Percentiles rank a stretch among this genome's conserved stretches.
phyloP scores from a whole-genome alignment of 2,113 vertebrate species.

The Engystomops pustulosus region DNA sequence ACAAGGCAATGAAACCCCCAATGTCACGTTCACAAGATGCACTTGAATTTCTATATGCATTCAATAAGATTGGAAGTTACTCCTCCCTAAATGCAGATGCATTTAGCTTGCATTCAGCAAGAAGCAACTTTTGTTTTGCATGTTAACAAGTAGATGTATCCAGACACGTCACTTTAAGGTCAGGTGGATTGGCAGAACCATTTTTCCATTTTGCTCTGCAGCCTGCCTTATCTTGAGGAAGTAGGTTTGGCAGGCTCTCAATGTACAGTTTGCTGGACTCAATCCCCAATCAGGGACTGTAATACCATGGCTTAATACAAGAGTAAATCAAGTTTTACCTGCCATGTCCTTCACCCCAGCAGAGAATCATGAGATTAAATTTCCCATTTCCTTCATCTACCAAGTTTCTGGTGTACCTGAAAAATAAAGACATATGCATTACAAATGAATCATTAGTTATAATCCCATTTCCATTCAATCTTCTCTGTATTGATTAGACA shows the following conservation, averaged over 20 bases:
- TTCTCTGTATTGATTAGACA: background rate
- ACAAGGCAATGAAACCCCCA: too few relatives aligned
- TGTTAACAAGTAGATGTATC: too few relatives aligned
- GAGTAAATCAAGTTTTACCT: constrained; percentile 75
- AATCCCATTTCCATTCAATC: too few relatives aligned
- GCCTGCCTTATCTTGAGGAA: background rate
- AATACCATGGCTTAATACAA: background rate
- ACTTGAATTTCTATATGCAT: too few relatives aligned
- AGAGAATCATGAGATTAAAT: constrained; percentile 97
- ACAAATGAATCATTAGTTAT: too few relatives aligned
- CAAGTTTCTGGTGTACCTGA: constrained; percentile 94
- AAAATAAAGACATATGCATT: constrained; percentile 13
- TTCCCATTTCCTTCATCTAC: constrained; percentile 94
- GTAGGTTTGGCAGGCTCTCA: background rate
- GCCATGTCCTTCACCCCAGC: constrained; percentile 99
- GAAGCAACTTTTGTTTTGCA: too few relatives aligned
- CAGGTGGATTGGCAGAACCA: too few relatives aligned
- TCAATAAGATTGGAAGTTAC: too few relatives aligned
- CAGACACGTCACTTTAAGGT: too few relatives aligned
- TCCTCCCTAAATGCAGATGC: too few relatives aligned
- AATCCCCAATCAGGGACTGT: background rate
- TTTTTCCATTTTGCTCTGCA: background rate
- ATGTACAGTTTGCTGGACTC: background rate
- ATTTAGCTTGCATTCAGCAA: too few relatives aligned
- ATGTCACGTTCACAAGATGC: too few relatives aligned